These are phyloP conservation scores for Epirrita christyi DNA, from an alignment of 2,888 invertebrate species.

Conservation along the genomic window DNA sequence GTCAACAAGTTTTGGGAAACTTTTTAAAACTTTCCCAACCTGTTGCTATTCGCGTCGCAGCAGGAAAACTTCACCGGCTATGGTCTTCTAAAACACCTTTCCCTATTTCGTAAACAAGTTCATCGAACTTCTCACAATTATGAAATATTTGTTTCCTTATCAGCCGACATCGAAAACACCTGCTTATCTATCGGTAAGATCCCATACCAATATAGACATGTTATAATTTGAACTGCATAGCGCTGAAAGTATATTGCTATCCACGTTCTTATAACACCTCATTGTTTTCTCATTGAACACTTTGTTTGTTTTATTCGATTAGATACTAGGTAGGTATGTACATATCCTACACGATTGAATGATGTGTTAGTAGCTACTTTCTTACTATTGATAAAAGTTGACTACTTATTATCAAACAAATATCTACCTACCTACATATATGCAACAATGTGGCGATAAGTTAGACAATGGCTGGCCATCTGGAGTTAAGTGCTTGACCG, in stretches of 20 bases:
- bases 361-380: slow-evolving; percentile 5
- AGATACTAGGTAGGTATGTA: slow-evolving; percentile 20
- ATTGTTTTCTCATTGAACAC: slow-evolving; percentile 30
- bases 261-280: slow-evolving; percentile 5
- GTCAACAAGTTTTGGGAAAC: not conserved
- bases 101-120: slow-evolving; percentile 74
- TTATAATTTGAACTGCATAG: slow-evolving; percentile 17
- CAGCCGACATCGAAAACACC: slow-evolving; percentile 57
- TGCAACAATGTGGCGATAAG: slow-evolving; percentile 18
- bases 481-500: slow-evolving; percentile 21
- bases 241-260: slow-evolving; percentile 7
- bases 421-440: slow-evolving; percentile 5
- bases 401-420: slow-evolving; percentile 30
- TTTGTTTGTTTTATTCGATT: slow-evolving; percentile 41
- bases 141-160: slow-evolving; percentile 60
- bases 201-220: slow-evolving; percentile 46
- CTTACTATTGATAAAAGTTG: slow-evolving; percentile 31
- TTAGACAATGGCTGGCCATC: slow-evolving; percentile 28
- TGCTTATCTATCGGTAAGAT: slow-evolving; percentile 63
- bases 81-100: slow-evolving; percentile 63
- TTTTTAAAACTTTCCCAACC: slow-evolving; percentile 36
- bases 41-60: slow-evolving; percentile 41
- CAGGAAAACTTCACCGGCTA: slow-evolving; percentile 48
- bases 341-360: slow-evolving; percentile 26
- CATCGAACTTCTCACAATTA: slow-evolving; percentile 66